Percentiles rank a stretch among this genome's conserved stretches.
Evolutionary conservation across 92 coral and sea anemone species (phyloP).

Genomic region (Siderastrea radians): DNA sequence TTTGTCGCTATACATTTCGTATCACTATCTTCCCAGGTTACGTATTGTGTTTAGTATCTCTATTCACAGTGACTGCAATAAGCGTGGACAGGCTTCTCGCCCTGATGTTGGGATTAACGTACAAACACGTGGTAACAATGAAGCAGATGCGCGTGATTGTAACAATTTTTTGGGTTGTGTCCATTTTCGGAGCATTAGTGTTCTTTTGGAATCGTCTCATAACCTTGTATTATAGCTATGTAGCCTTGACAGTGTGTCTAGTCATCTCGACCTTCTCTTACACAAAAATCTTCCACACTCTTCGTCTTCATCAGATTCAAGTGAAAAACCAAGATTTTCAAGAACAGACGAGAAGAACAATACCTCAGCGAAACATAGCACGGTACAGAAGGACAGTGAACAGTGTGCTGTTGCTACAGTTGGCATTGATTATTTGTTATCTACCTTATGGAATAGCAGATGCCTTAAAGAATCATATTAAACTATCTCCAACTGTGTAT

Average conservation of each 20-base stretch:
- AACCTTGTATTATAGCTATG: background rate
- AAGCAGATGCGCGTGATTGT: background rate
- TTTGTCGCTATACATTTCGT: background rate
- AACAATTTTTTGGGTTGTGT: background rate
- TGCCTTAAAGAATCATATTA: background rate
- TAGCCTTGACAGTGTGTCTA: background rate
- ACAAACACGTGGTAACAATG: background rate
- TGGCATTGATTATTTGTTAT: background rate
- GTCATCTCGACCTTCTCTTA: background rate
- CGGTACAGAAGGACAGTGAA: constrained; percentile 8
- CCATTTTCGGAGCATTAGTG: background rate
- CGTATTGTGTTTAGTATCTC: background rate
- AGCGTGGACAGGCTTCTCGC: constrained; percentile 11
- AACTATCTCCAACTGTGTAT: background rate
- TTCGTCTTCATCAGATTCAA: background rate
- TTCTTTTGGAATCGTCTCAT: background rate
- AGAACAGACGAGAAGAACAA: background rate
- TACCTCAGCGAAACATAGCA: background rate
- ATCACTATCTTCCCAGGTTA: background rate
- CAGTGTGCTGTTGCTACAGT: background rate
- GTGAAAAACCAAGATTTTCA: background rate
- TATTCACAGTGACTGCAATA: background rate
- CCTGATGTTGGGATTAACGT: background rate
- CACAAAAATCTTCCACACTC: background rate
- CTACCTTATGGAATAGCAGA: background rate